Base-by-base conservation (phyloP, 2,113 vertebrate genomes). In the Cyanocitta stelleri region DNA sequence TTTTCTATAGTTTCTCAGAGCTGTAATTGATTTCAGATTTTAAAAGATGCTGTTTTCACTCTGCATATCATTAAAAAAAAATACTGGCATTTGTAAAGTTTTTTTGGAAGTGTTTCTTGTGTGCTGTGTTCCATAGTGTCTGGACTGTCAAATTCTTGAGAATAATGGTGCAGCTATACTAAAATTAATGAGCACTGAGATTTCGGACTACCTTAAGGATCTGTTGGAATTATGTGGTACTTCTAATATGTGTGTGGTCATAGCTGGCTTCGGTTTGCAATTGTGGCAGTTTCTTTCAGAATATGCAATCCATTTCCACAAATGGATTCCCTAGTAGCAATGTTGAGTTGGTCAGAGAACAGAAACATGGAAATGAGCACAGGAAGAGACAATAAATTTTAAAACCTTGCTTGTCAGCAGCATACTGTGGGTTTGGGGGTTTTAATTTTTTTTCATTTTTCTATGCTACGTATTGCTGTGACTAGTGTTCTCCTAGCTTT, bases 1-100 rank as follows among this genome's bases (percentile, higher is more conserved):
- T 97, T 91, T 88, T 90, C 91, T 84, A 13, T 93, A 95, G 69
- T 87, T 97, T 97, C 89, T 94, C 83, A 96, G 91, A 92, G 54
- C 27, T 22, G 63, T 95, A 97, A 96, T 96, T 96, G 55, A 97
- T 89, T 97, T 97, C 86, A 97, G 84, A 94, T 97, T 97, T 97
- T 92, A 72, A 95, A 97, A 97, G 93, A 75, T 83, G 68, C 93
- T 93, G 49, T 96, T 97, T 97, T 85, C 58, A 95, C 90, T 97
- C 76, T 94, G 92, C 87, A 90, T 98, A 81, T 72, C 39, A 84
- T 98, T 97, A 96, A 97, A 97, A 95, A 93, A 91, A 97, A 97
- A 95, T 79, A 91, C 78, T 91, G 95, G 85, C 62, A 84, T 92
- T 95, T 77, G 49, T 90, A 66, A 93, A 93, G 48, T 97, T 91